Percentiles rank a stretch among this genome's conserved stretches.
Conservation (phyloP, 2,113 vertebrate genomes). For the Oxyura jamaicensis region DNA sequence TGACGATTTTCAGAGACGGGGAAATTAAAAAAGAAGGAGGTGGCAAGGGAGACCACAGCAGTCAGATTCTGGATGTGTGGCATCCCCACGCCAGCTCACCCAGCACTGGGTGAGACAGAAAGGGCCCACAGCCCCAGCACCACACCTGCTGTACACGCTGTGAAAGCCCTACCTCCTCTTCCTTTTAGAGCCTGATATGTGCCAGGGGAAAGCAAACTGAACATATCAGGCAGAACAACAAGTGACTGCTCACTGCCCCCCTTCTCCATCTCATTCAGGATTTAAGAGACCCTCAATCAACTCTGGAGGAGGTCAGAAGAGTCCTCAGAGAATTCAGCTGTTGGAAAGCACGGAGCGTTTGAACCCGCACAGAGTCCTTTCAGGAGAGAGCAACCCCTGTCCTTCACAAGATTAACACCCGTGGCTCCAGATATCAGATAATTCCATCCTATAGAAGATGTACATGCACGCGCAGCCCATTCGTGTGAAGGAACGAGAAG, state of each 20-base stretch:
- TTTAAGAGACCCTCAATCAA: not conserved
- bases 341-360: not conserved
- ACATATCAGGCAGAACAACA: not conserved
- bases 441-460: constrained; percentile 1
- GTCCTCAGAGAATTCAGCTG: not conserved
- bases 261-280: not conserved
- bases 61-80: not conserved
- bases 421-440: not conserved
- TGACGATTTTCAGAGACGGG: not conserved
- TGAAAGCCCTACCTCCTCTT: not conserved
- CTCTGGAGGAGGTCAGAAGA: not conserved
- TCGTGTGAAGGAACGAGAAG: not conserved
- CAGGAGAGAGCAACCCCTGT: not conserved
- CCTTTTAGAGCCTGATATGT: not conserved
- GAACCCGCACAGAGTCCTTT: not conserved
- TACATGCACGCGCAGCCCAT: not conserved
- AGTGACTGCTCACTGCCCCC: not conserved
- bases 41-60: not conserved
- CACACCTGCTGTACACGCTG: not conserved
- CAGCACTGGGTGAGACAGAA: not conserved
- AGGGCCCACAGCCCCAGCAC: not conserved
- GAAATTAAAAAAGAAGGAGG: not conserved
- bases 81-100: not conserved
- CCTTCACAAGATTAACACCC: not conserved
- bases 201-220: no score